These are phyloP conservation scores for Enoplosus armatus DNA, from an alignment of 2,797 vertebrate species.

Conservation along the genomic window DNA sequence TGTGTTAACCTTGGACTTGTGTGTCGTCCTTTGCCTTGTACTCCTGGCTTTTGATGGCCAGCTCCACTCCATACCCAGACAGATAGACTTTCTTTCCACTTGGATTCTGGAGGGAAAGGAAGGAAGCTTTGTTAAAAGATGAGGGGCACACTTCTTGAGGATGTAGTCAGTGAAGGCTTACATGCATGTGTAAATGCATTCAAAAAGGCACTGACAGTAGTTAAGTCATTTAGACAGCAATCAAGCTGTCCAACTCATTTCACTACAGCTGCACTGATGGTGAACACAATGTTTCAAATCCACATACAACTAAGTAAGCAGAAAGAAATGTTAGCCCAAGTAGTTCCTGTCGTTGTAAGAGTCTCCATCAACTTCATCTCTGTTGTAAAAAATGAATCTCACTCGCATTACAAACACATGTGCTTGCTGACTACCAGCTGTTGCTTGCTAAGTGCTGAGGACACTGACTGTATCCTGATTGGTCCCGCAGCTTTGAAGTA, in stretches of 20 bases:
- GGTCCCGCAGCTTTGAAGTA: constrained; percentile 36
- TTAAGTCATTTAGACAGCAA: background rate
- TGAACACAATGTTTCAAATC: background rate
- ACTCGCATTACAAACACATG: constrained; percentile 23
- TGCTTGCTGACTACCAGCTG: constrained; percentile 43
- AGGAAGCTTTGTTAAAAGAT: background rate
- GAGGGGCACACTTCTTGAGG: background rate
- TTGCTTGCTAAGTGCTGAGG: constrained; percentile 38
- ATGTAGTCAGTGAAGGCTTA: too few species aligned
- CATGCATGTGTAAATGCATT: too few species aligned
- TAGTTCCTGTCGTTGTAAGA: constrained; percentile 14
- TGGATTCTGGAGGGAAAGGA: constrained; percentile 84
- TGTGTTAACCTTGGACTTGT: constrained; percentile 93
- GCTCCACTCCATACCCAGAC: constrained; percentile 96
- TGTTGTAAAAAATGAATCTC: background rate
- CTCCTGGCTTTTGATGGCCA: constrained; percentile 98
- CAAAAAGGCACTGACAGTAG: too few species aligned
- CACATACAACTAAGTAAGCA: constrained; percentile 4
- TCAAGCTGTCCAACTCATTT: background rate
- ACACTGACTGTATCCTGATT: constrained; percentile 38
- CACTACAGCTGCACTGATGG: background rate
- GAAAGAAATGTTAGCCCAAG: background rate
- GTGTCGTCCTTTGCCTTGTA: constrained; percentile 99
- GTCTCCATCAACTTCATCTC: constrained; percentile 8
- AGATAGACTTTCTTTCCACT: constrained; percentile 90